phyloP scores from a whole-genome alignment of 2,888 invertebrate species.

The Xestoiulus laeticollis region DNA sequence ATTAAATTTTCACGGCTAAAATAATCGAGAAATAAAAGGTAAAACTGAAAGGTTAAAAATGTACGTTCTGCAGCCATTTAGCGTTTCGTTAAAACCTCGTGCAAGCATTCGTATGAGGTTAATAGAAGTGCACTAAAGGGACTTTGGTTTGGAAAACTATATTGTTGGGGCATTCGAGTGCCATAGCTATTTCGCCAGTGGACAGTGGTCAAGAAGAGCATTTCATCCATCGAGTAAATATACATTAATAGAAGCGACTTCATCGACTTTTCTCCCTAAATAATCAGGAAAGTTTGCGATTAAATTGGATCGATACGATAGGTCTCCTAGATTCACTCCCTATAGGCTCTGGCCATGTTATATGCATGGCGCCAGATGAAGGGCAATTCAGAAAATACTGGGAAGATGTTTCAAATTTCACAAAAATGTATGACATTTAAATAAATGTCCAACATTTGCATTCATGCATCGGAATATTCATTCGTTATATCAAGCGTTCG shows the following conservation, averaged over 20 bases:
- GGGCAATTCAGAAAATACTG: not conserved
- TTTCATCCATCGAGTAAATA: not conserved
- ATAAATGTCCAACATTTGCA: too few species aligned
- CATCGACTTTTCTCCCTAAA: not conserved
- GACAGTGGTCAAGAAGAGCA: not conserved
- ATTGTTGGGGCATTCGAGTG: not conserved
- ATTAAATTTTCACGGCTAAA: too few species aligned
- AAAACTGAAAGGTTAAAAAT: too few species aligned
- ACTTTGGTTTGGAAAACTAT: too few species aligned
- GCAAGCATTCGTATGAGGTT: not conserved
- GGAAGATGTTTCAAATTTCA: not conserved
- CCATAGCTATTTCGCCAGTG: not conserved
- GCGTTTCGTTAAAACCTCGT: too few species aligned
- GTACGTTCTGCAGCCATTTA: too few species aligned
- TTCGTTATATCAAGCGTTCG: too few species aligned
- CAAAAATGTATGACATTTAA: too few species aligned
- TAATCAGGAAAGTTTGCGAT: not conserved
- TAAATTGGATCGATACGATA: not conserved
- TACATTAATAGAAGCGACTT: not conserved
- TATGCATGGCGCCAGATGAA: not conserved
- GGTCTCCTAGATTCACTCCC: too few species aligned
- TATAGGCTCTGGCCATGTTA: not conserved
- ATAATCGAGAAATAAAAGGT: too few species aligned
- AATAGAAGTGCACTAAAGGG: not conserved
- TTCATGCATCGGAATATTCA: too few species aligned